phyloP scores from a whole-genome alignment of 2,113 vertebrate species.

The Grammomys dolichurus region DNA sequence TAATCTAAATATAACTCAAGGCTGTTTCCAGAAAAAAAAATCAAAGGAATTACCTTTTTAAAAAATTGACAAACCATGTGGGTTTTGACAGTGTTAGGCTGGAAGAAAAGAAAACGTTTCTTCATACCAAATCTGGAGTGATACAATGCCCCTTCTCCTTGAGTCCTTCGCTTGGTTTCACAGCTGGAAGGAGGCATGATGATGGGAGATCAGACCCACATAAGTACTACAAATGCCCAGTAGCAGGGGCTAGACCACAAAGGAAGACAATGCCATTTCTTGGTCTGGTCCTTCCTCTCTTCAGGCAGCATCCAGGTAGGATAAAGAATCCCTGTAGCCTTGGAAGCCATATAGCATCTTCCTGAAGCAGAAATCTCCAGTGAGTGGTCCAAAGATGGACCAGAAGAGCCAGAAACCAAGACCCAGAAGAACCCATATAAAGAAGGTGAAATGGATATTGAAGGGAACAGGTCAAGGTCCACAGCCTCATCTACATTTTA shows the following conservation, averaged over 20 bases:
- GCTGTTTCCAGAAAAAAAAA: neutral
- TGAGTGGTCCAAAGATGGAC: neutral
- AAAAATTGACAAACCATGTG: neutral
- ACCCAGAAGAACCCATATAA: neutral
- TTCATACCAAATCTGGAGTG: neutral
- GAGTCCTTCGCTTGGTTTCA: neutral
- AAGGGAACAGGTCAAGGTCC: neutral
- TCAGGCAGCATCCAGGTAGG: neutral
- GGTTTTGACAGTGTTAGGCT: constrained; percentile 2
- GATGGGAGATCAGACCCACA: neutral
- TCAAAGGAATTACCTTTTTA: neutral
- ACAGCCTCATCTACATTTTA: fast-evolving
- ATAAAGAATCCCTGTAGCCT: neutral
- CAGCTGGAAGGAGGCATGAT: neutral
- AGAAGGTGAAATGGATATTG: fast-evolving
- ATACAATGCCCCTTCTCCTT: neutral
- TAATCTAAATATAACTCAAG: constrained; percentile 33
- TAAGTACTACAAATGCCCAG: neutral
- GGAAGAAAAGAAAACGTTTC: neutral
- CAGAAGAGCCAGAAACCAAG: neutral
- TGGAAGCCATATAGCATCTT: neutral
- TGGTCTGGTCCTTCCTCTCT: neutral
- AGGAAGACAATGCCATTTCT: neutral
- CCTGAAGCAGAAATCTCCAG: neutral
- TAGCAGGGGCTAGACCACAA: neutral